A percentile compares a stretch with the other conserved stretches of the same genome.
Evolutionary conservation across 2,888 invertebrate genomes (phyloP).

Genomic region (Cosmopolites sordidus): DNA sequence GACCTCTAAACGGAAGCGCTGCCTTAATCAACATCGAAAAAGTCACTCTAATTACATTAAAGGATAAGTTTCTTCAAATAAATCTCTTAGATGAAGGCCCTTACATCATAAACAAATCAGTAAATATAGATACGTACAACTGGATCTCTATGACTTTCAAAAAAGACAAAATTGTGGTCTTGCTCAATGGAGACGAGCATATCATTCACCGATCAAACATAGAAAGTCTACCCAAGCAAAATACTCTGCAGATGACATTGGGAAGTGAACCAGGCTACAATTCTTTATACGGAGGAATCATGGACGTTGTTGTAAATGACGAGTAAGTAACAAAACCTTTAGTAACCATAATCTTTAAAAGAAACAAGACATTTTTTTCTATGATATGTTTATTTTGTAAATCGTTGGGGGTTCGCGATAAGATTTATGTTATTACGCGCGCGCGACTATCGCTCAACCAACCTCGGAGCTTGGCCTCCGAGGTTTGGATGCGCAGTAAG

Average conservation of each 20-base stretch:
- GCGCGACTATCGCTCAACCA: too few species aligned
- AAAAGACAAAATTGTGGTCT: slow-evolving; percentile 21
- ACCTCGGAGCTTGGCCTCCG: too few species aligned
- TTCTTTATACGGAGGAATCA: slow-evolving; percentile 69
- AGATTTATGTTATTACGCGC: too few species aligned
- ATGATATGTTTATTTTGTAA: too few species aligned
- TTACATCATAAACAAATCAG: slow-evolving; percentile 14
- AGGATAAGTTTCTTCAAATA: slow-evolving; percentile 18
- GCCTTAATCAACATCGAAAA: slow-evolving; percentile 31
- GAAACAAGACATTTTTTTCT: too few species aligned
- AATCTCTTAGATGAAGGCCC: slow-evolving; percentile 19
- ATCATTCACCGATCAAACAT: slow-evolving; percentile 15
- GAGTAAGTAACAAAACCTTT: slow-evolving; percentile 56
- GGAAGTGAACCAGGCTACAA: slow-evolving; percentile 23
- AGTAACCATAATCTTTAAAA: background rate
- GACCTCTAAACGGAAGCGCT: slow-evolving; percentile 29
- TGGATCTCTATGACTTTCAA: slow-evolving; percentile 26
- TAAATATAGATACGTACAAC: slow-evolving; percentile 26
- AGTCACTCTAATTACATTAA: slow-evolving; percentile 21
- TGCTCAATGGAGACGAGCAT: slow-evolving; percentile 20
- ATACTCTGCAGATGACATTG: slow-evolving; percentile 14
- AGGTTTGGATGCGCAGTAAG: too few species aligned
- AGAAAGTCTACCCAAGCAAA: slow-evolving; percentile 7
- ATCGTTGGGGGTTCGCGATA: too few species aligned
- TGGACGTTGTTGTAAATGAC: slow-evolving; percentile 78